Base-by-base conservation (phyloP, 2,888 invertebrate genomes). In the Agrochola circellaris region DNA sequence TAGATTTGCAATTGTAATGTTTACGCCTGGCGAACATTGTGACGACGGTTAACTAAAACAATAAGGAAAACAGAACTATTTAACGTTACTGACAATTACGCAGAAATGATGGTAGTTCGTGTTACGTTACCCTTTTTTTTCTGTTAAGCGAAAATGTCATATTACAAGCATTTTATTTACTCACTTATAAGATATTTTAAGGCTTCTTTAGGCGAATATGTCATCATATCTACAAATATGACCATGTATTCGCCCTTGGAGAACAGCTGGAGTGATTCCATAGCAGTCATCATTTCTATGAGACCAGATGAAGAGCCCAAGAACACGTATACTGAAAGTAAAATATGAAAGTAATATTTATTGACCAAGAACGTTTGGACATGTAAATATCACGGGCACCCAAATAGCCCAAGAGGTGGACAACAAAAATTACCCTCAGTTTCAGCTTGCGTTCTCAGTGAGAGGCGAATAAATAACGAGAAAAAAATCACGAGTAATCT, bases 161-260 rank as follows among this genome's bases (percentile, higher is more conserved):
- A 9, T 15, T 9, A 26, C 8, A 45, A 20, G 8, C 20, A 45
- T 42, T 30, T 60, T 20, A 13, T 54, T 48, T 42, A 97, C 98
- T 97, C 94, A 98, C 98, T 98, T 97, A 98, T 98, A 90, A 98
- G 97, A 97, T 98, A 99, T 94, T 98, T 98, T 90, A 97, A 96
- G 62, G 98, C 98, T 93, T 98, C 98, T 90, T 93, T 93, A 1
- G 97, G 97, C 30, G 98, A 97, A 93, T 98, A 98, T n/a, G 98
- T 98, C 97, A 98, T 98, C 97, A 98, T 98, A 93, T 99, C 99
- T 30, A 99, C 98, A 94, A 98, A 98, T 92, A 99, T 99, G 81
- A 99, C 98, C 97, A 99, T 98, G 95, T 99, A 99, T 93, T 99
- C 99, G 42, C 99, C 99, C 84, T 98, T 98, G 75, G 98, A 98